phyloP scores from a whole-genome alignment of 2,888 invertebrate genomes.

The Rapana venosa region DNA sequence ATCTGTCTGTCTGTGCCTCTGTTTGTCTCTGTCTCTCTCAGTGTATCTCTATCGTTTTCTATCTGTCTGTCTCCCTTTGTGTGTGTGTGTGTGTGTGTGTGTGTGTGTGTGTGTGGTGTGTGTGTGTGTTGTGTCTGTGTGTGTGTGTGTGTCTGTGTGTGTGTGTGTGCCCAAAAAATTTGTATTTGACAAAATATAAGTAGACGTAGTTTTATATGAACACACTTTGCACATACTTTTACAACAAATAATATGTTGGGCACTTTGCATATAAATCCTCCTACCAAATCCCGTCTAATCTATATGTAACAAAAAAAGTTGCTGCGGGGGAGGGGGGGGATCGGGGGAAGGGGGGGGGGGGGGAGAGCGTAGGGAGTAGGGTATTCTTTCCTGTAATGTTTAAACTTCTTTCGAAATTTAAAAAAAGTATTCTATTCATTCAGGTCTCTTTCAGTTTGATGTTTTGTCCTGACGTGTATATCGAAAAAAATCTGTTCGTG shows the following conservation, averaged over 20 bases:
- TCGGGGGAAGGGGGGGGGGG: too few species aligned
- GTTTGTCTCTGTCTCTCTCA: neutral
- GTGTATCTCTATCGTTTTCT: neutral
- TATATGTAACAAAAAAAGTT: too few species aligned
- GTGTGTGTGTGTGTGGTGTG: neutral
- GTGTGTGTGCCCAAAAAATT: neutral
- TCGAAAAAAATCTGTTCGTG: neutral
- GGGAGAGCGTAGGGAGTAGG: too few species aligned
- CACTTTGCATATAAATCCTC: too few species aligned
- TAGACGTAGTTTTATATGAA: neutral
- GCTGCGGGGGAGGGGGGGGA: too few species aligned
- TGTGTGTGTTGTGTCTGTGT: neutral
- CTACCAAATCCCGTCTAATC: too few species aligned
- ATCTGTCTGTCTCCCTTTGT: neutral
- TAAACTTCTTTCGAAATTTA: too few species aligned
- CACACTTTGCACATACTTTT: too few species aligned
- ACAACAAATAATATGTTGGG: too few species aligned
- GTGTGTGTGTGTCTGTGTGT: neutral
- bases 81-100: neutral
- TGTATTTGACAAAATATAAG: neutral
- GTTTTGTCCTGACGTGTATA: neutral
- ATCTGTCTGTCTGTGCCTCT: neutral
- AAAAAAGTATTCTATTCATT: too few species aligned
- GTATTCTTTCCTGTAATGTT: too few species aligned
- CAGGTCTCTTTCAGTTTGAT: too few species aligned